Base-by-base conservation (phyloP, 1,140 invertebrate species). In the Chironomus tepperi region DNA sequence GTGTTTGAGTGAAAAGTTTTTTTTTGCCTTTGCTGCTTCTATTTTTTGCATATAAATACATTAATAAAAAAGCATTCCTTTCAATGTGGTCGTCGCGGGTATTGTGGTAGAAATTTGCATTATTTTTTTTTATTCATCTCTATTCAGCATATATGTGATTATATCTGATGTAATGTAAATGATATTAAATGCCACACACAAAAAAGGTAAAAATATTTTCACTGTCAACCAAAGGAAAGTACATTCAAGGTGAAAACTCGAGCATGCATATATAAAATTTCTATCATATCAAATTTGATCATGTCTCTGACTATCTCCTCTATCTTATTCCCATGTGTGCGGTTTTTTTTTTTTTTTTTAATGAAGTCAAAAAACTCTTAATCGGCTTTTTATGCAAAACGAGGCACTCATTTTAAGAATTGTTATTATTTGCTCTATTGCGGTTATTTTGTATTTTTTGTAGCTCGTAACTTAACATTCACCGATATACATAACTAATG, bases 291-390 rank as follows among this genome's bases (percentile, higher is more conserved):
- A 57, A 57, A 57, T 57, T 57, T 15, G 47, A 12, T 57, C 47
- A 57, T 57, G 24, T 34, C 24, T 34, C 1, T 34, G n/a, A n/a
- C 24, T 34, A 1, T 34, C 24, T 34, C 2, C 24, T 5, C 5
- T 34, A 34, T 34, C 5, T 34, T 34, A 34, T 34, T 34, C 24
- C 5, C 24, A 34, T 34, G 24, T 34, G n/a, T n/a, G 12, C 12
- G 47, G n/a, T 12, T 57, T 57, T n/a, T n/a, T n/a, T n/a, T n/a
- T n/a, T n/a, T n/a, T n/a, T n/a, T n/a, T n/a, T 57, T 12, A 57
- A 57, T 57, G 47, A 57, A 57, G 47, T 57, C 47, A 57, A 57
- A 57, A 57, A n/a, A 57, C 47, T 57, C 47, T 57, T n/a, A 57
- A 57, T 57, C 47, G 47, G n/a, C n/a, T n/a, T 57, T 57, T 57